phyloP scores from a whole-genome alignment of 2,888 invertebrate genomes.

The Mesochorus sp. region DNA sequence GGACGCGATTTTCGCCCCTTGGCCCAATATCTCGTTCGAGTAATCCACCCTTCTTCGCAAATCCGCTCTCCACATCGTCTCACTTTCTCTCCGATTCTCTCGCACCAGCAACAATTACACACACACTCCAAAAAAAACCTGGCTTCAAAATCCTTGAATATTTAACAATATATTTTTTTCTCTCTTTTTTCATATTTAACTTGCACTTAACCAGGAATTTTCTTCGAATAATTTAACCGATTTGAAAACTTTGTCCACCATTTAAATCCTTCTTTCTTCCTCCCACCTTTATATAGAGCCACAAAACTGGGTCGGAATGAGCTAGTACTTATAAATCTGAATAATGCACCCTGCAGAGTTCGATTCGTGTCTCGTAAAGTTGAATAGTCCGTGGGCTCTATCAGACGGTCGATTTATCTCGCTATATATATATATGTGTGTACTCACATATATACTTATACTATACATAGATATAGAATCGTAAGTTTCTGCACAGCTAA shows the following conservation, averaged over 20 bases:
- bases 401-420: neutral
- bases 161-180: too few relatives aligned
- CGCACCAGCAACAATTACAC: neutral
- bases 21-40: conserved; percentile 48
- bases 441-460: too few relatives aligned
- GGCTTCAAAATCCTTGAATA: too few relatives aligned
- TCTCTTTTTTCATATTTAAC: neutral
- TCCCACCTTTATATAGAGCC: too few relatives aligned
- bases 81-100: conserved; percentile 21
- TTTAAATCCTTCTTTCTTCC: too few relatives aligned
- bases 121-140: neutral
- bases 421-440: too few relatives aligned
- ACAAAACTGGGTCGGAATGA: too few relatives aligned
- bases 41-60: conserved; percentile 62
- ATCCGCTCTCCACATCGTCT: conserved; percentile 25
- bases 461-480: too few relatives aligned
- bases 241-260: too few relatives aligned
- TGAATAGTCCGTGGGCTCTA: neutral
- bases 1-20: conserved; percentile 60
- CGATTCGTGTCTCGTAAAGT: too few relatives aligned
- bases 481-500: conserved; percentile 18
- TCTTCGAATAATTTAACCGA: too few relatives aligned
- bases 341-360: neutral
- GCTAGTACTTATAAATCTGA: neutral
- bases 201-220: too few relatives aligned